Evolutionary conservation across 1,140 invertebrate species (phyloP), one percentile per base, ranked within the genome.

Genomic region (Psilanteris sp.): DNA sequence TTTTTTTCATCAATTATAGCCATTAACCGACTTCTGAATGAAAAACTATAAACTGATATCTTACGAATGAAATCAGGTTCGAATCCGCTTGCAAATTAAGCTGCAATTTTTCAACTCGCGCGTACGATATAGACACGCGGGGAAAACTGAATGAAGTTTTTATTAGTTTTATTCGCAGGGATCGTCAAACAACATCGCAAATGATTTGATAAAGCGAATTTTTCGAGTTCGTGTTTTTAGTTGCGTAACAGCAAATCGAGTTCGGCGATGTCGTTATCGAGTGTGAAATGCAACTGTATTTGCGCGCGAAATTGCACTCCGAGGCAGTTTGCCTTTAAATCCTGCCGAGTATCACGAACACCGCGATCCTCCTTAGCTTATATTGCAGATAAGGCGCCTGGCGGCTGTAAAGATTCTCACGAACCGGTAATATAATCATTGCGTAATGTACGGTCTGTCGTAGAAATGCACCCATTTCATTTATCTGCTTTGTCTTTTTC

Each of bases 361-460:
- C 14, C 27, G 43, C 15, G 54, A 70, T 55, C 48, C 29, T 48
- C 9, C 27, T 52, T 7, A n/a, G 43, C 36, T 52, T 70, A 52
- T 70, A 70, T 54, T 70, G 66, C 37, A 70, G 66, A 70, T 61
- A 70, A 59, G 66, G 37, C 36, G 34, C 34, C 26, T 9, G 22
- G 46, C 54, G 36, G 37, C 67, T 61, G 67, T 61, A 61, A 71
- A 61, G 67, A 29, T 71, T 71, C 67, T 62, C 67, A 62, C 39
- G 48, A 62, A 48, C 44, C 57, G 31, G 57, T 62, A 72, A 72
- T 62, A 55, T 72, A 72, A 72, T 72, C 57, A 72, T 62, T 55
- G 55, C 31, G 48, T 62, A 54, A 72, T 46, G 29, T 32, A 61
- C 54, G 37, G 29, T 36, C 37, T 14, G 37, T 18, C n/a, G 26